Evolutionary conservation across 2,797 vertebrate genomes (phyloP).

Genomic region (Pygocentrus nattereri): DNA sequence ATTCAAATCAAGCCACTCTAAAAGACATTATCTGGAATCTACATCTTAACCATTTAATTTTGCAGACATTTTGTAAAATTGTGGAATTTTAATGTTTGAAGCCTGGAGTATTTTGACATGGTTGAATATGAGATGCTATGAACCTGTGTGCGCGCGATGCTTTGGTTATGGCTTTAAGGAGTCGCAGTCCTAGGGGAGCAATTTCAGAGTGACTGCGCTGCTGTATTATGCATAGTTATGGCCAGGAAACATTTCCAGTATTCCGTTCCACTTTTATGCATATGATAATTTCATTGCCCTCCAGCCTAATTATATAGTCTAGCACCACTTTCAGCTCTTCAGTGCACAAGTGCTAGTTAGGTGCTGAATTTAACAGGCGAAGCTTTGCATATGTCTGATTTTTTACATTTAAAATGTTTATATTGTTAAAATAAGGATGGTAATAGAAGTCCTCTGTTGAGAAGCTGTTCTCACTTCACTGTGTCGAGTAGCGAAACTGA

Average conservation of each 20-base stretch:
- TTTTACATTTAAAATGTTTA: neutral
- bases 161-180: neutral
- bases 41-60: no score
- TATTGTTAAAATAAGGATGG: neutral
- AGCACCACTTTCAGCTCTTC: neutral
- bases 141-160: neutral
- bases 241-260: neutral
- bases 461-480: no score
- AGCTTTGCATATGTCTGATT: neutral
- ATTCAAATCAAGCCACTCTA: no score
- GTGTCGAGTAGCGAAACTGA: no score
- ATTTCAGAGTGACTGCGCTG: neutral
- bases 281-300: neutral
- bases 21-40: no score
- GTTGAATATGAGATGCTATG: neutral
- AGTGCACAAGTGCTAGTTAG: neutral
- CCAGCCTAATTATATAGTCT: neutral
- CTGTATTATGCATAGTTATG: neutral
- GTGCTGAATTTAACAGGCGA: neutral
- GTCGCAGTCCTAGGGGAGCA: neutral
- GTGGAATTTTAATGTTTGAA: no score
- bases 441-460: neutral
- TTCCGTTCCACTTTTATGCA: constrained; percentile 2
- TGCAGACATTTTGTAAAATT: no score
- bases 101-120: neutral